These are phyloP conservation scores for Nesospiza acunhae DNA, from an alignment of 2,113 vertebrate genomes.

Conservation along the genomic window DNA sequence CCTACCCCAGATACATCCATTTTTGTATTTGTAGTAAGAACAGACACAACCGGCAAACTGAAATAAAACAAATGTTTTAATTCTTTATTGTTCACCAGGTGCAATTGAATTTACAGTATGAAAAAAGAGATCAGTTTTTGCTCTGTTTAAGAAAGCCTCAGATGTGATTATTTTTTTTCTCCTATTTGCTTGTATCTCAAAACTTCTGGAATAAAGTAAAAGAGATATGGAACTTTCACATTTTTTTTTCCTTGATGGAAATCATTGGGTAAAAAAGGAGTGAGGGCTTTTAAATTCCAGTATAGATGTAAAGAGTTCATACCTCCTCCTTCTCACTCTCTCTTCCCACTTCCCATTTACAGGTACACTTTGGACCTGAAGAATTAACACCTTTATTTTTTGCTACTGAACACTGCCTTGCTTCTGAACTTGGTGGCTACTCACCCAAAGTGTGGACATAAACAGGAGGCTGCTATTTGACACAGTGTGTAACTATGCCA, in stretches of 20 bases:
- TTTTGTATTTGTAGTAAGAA: neutral
- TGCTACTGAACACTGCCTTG: neutral
- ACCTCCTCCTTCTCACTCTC: neutral
- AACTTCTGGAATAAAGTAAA: neutral
- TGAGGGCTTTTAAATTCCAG: neutral
- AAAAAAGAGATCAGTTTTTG: neutral
- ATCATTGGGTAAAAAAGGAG: neutral
- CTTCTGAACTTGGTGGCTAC: slow-evolving; percentile 35
- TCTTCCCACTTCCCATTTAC: slow-evolving; percentile 39
- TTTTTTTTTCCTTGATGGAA: neutral
- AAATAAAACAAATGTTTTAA: neutral
- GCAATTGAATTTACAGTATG: neutral
- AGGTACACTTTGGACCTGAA: slow-evolving; percentile 8
- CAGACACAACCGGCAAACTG: neutral
- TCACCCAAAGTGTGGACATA: neutral
- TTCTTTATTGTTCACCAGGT: neutral
- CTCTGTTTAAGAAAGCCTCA: neutral
- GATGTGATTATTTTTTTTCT: neutral
- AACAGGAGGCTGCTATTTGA: neutral
- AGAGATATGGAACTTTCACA: neutral
- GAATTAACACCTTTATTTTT: slow-evolving; percentile 38
- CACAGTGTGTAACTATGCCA: neutral
- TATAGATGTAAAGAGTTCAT: neutral
- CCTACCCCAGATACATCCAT: neutral
- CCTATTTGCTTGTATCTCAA: neutral